Percentiles rank a stretch among this genome's conserved stretches.
Evolutionary conservation across 1,140 invertebrate genomes (phyloP).

Genomic region (Agraylea sexmaculata): DNA sequence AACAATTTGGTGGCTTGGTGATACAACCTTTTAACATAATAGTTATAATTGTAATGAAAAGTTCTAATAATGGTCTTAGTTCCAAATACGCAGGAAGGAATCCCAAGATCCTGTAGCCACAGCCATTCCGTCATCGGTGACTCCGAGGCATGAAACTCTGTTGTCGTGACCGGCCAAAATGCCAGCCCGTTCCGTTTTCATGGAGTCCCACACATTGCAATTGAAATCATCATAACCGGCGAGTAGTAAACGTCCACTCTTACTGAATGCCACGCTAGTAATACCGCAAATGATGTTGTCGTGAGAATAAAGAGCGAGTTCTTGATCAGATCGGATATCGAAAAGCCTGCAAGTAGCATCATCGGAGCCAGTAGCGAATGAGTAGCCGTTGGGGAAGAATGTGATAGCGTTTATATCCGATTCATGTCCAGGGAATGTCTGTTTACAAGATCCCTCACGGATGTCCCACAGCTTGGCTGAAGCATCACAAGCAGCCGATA

Average conservation of each 20-base stretch:
- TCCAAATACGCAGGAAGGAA: slow-evolving; percentile 89
- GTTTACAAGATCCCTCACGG: slow-evolving; percentile 83
- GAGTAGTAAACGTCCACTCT: slow-evolving; percentile 79
- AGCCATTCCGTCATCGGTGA: slow-evolving; percentile 89
- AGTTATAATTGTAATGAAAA: too few relatives aligned
- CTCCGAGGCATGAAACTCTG: slow-evolving; percentile 82
- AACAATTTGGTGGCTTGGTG: too few relatives aligned
- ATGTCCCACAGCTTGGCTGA: slow-evolving; percentile 93
- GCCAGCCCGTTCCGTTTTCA: slow-evolving; percentile 86
- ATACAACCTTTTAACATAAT: too few relatives aligned
- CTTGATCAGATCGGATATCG: slow-evolving; percentile 75
- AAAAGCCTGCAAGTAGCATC: slow-evolving; percentile 90
- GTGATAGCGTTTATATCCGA: slow-evolving; percentile 93
- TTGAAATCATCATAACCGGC: slow-evolving; percentile 95
- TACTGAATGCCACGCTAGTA: slow-evolving; percentile 89
- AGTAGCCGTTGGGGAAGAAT: slow-evolving; percentile 88
- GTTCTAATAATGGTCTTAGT: slow-evolving; percentile 48
- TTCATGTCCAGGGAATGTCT: slow-evolving; percentile 91
- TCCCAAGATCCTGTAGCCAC: slow-evolving; percentile 91
- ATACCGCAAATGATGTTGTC: slow-evolving; percentile 96
- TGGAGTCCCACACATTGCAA: slow-evolving; percentile 93
- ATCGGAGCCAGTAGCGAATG: slow-evolving; percentile 91
- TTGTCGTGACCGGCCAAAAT: slow-evolving; percentile 88
- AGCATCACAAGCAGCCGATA: slow-evolving; percentile 89
- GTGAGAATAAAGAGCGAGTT: slow-evolving; percentile 91